Evolutionary conservation across 35 echinoderm and acorn worm species (phyloP).

Genomic region (Hemicentrotus pulcherrimus): DNA sequence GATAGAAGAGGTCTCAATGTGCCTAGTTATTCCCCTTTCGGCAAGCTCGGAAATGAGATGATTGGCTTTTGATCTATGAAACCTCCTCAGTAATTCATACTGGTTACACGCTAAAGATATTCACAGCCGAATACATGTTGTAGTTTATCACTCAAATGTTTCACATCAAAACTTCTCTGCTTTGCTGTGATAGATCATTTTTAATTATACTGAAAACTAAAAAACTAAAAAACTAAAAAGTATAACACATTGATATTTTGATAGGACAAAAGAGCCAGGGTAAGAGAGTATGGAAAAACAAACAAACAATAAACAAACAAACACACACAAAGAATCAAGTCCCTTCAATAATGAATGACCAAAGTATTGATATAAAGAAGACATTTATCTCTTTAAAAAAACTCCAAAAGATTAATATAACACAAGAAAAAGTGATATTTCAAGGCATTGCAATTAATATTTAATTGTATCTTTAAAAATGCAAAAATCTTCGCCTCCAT

Average conservation of each 20-base stretch:
- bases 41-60: constrained; percentile 1
- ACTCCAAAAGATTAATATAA: not conserved
- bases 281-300: not conserved
- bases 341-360: not conserved
- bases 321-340: too few species aligned
- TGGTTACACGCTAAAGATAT: not conserved
- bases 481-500: too few species aligned
- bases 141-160: not conserved
- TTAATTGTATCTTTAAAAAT: not conserved
- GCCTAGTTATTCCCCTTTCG: not conserved
- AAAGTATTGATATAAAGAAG: not conserved
- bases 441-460: not conserved
- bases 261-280: not conserved
- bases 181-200: not conserved
- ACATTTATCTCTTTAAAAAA: not conserved
- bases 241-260: too few species aligned
- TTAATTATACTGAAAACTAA: too few species aligned
- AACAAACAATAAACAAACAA: not conserved
- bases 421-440: not conserved
- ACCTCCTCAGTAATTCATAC: not conserved
- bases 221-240: not conserved
- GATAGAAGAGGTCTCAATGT: not conserved
- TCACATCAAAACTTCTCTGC: not conserved
- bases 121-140: not conserved
- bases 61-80: constrained; percentile 13